Conservation (phyloP, 2,797 vertebrate genomes). For the Artibeus jamaicensis region DNA sequence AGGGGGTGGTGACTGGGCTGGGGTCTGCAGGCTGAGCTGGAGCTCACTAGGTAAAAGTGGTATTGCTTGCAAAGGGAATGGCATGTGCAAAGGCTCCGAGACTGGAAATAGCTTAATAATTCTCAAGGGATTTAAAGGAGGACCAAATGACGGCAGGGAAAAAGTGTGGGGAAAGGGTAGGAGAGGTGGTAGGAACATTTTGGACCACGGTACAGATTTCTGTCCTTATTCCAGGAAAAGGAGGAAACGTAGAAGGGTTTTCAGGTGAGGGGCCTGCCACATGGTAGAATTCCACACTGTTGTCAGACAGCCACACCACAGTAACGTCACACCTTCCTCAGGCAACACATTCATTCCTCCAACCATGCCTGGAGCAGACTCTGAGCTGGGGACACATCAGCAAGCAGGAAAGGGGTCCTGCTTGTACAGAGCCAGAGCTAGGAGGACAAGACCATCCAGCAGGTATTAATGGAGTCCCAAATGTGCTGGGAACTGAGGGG, state of each 20-base stretch:
- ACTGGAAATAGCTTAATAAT: neutral
- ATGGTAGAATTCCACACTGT: fast-evolving
- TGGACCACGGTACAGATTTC: neutral
- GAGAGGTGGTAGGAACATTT: neutral
- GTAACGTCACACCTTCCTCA: neutral
- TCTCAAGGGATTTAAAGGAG: neutral
- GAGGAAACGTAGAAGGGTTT: neutral
- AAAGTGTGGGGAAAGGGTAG: neutral
- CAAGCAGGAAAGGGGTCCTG: neutral
- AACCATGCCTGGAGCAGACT: fast-evolving
- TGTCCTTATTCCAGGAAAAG: neutral
- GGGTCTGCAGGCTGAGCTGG: neutral
- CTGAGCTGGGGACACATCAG: neutral
- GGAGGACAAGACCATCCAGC: neutral
- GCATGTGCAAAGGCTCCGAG: neutral
- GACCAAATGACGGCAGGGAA: no score
- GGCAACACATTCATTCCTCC: neutral
- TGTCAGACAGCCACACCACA: neutral
- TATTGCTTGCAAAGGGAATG: neutral
- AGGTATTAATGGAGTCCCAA: neutral
- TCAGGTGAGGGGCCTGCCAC: neutral
- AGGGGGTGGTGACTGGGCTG: neutral
- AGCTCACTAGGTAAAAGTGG: neutral
- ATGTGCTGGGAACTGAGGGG: neutral
- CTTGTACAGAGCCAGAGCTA: fast-evolving